phyloP scores from a whole-genome alignment of 1,140 invertebrate genomes.

The Rhopalosiphum padi region DNA sequence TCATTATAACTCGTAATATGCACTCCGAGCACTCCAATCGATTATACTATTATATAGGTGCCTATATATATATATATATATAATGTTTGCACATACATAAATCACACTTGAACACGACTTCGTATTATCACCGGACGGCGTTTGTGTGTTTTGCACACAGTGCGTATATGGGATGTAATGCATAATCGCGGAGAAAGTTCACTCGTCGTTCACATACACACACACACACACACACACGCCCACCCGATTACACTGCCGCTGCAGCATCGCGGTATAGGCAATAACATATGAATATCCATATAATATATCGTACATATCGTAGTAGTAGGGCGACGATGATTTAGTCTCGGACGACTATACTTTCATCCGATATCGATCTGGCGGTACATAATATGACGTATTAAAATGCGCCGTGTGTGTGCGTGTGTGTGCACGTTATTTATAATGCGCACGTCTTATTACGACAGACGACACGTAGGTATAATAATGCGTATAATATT shows the following conservation, averaged over 20 bases:
- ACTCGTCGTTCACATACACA: neutral
- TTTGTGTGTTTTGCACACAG: neutral
- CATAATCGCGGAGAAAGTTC: constrained; percentile 1
- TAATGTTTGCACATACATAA: too few species aligned
- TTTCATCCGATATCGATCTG: constrained; percentile 9
- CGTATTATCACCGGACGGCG: neutral
- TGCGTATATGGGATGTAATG: constrained; percentile 13
- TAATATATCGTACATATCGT: neutral
- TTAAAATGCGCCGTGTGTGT: neutral
- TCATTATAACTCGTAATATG: too few species aligned
- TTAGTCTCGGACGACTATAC: neutral
- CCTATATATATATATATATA: too few species aligned
- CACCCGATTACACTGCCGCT: neutral
- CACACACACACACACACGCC: too few species aligned
- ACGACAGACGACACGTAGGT: neutral
- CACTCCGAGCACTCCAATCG: too few species aligned
- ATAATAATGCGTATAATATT: neutral
- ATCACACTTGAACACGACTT: too few species aligned
- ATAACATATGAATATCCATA: neutral
- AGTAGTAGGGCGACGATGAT: neutral
- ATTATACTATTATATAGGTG: too few species aligned
- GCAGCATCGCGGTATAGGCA: neutral
- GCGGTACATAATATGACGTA: neutral
- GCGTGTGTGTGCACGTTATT: neutral
- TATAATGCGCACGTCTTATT: neutral